These are phyloP conservation scores for Drosophila pseudoananassae DNA, from an alignment of 1,140 invertebrate genomes.

Conservation along the genomic window DNA sequence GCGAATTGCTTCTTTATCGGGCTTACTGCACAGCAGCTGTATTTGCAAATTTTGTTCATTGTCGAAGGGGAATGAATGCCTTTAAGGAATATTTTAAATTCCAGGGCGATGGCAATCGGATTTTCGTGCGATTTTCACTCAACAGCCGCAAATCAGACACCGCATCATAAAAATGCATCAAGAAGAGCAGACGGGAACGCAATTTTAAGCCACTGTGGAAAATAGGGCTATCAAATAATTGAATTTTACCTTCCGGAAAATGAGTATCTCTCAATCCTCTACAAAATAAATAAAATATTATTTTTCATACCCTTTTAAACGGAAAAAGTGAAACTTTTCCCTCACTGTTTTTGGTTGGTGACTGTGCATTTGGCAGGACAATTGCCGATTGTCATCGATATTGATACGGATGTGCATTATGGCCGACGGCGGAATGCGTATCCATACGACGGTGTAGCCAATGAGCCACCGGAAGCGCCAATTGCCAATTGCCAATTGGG, in stretches of 20 bases:
- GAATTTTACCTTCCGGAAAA: too few relatives aligned
- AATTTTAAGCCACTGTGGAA: neutral
- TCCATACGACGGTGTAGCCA: slow-evolving; percentile 56
- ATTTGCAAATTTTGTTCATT: slow-evolving; percentile 40
- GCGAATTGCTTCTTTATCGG: slow-evolving; percentile 45
- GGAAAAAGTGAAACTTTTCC: neutral
- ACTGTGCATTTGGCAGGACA: slow-evolving; percentile 69
- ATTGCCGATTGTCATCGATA: slow-evolving; percentile 79
- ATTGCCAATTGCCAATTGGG: slow-evolving; percentile 80
- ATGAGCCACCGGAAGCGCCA: slow-evolving; percentile 76
- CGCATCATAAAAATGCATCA: slow-evolving; percentile 72
- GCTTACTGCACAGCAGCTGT: slow-evolving; percentile 10
- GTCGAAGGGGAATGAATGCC: slow-evolving; percentile 10
- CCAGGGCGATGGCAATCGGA: slow-evolving; percentile 22
- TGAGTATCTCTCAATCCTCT: too few relatives aligned
- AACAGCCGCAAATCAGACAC: slow-evolving; percentile 66
- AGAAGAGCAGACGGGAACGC: slow-evolving; percentile 30
- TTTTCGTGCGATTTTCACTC: slow-evolving; percentile 70
- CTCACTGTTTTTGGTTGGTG: slow-evolving; percentile 26
- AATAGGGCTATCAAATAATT: too few relatives aligned
- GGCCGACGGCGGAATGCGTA: slow-evolving; percentile 37
- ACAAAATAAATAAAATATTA: neutral
- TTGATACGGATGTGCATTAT: slow-evolving; percentile 77
- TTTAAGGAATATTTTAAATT: slow-evolving; percentile 71
- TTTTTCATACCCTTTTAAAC: neutral